phyloP scores from a whole-genome alignment of 2,113 vertebrate genomes.

The Crotophaga sulcirostris region DNA sequence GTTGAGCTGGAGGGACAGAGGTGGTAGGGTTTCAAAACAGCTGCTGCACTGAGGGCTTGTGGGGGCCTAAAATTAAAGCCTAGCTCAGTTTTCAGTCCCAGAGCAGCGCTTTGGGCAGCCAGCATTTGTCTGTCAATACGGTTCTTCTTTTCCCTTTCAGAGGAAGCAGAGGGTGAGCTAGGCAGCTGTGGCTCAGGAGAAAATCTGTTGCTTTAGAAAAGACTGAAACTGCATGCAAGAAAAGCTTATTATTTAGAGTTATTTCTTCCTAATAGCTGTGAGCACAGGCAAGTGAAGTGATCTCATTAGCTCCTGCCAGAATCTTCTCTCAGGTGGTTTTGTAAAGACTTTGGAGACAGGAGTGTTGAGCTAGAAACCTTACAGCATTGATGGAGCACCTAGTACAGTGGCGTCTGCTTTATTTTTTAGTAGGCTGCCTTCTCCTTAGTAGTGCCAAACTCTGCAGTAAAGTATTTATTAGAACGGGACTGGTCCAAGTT shows the following conservation, averaged over 20 bases:
- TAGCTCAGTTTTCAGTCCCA: constrained; percentile 25
- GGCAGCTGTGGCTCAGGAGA: not conserved
- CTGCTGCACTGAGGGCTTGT: not conserved
- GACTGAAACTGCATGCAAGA: not conserved
- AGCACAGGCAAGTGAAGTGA: not conserved
- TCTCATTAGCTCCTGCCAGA: not conserved
- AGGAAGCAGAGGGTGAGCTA: not conserved
- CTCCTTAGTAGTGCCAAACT: not conserved
- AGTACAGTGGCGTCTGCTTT: not conserved
- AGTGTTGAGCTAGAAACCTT: not conserved
- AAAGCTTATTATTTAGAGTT: not conserved
- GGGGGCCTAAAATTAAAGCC: constrained; percentile 43
- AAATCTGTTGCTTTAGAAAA: not conserved
- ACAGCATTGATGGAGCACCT: not conserved
- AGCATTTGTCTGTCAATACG: constrained; percentile 1
- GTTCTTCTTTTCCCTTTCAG: not conserved
- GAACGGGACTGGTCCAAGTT: not conserved
- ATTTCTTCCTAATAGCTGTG: not conserved
- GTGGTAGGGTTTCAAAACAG: constrained; percentile 63
- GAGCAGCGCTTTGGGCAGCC: not conserved
- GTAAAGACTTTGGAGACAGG: not conserved
- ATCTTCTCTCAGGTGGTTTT: not conserved
- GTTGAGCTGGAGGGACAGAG: not conserved
- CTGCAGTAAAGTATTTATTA: not conserved
- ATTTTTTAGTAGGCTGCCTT: not conserved